Evolutionary conservation across 2,888 invertebrate genomes (phyloP), one percentile per base, ranked within the genome.

Genomic region (Chydorus sphaericus): DNA sequence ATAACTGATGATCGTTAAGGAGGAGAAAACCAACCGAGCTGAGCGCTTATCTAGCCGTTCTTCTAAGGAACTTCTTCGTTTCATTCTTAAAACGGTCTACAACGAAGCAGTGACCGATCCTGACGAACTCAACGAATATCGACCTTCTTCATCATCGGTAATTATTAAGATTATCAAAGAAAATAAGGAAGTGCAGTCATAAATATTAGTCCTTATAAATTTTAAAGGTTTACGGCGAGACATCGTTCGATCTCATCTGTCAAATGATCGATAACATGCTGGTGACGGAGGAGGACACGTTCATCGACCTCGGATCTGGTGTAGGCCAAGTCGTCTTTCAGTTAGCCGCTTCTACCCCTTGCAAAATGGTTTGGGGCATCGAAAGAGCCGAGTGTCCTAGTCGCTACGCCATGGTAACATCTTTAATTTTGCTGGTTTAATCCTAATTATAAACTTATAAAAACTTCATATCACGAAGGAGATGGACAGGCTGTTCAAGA

Each of bases 81-180:
- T 96, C 69, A 92, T 97, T 67, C 75, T 97, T 62, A 93, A 93
- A 72, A 92, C 94, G 76, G 92, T 92, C 55, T 97, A 97, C 76
- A 96, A 94, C 75, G 85, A 91, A 71, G 92, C 97, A 58, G 96
- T 99, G 58, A 82, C 84, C 59, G 94, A 97, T 74, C 97, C 97
- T 52, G 94, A 96, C 67, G 91, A 90, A 73, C 77, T 98, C 61
- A 99, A 98, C 73, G 93, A 94, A 70, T 98, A 98, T 73, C 96
- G 96, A 72, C 96, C 97, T n/a, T 98, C 98, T 74, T 97, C 96
- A 60, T 94, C 96, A 23, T n/a, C n/a, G n/a, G n/a, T n/a, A n/a
- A n/a, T n/a, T n/a, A n/a, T n/a, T n/a, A n/a, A n/a, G n/a, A n/a
- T n/a, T 4, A 7, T 14, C 23, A 44, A 2, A 16, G 14, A 6